Conservation (phyloP, 2,113 vertebrate species). For the Silurus meridionalis region DNA sequence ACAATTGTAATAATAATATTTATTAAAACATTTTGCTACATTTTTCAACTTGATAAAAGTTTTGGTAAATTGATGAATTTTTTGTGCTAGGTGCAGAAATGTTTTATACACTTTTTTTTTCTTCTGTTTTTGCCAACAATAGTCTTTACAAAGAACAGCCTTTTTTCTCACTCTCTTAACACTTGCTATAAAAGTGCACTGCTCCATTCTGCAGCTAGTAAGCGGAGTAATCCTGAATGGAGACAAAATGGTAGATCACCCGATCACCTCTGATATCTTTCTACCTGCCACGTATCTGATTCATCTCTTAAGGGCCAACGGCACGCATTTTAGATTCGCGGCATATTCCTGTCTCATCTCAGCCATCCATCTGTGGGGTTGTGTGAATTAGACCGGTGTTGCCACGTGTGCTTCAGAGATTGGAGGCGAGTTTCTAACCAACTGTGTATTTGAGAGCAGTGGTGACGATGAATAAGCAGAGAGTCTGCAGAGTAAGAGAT, state of each 20-base stretch:
- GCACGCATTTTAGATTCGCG: not conserved
- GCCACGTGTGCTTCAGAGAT: not conserved
- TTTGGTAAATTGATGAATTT: no score
- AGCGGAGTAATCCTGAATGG: not conserved
- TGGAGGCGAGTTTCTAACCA: not conserved
- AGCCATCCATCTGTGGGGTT: slow-evolving; percentile 5
- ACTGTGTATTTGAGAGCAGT: not conserved
- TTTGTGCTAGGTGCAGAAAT: no score
- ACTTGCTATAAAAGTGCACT: not conserved
- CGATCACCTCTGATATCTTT: slow-evolving; percentile 22
- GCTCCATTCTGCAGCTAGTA: slow-evolving; percentile 5
- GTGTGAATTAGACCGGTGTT: slow-evolving; percentile 24
- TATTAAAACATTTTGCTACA: no score
- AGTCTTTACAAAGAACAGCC: no score
- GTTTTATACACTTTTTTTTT: not conserved
- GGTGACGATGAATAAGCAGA: not conserved
- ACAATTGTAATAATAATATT: no score
- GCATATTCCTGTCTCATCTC: slow-evolving; percentile 24
- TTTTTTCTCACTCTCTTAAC: not conserved
- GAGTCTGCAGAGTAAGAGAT: not conserved
- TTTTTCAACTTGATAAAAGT: no score
- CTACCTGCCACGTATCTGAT: slow-evolving; percentile 8
- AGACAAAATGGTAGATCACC: not conserved
- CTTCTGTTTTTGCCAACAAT: not conserved
- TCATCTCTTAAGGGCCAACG: slow-evolving; percentile 4